Percentiles rank a stretch among this genome's conserved stretches.
phyloP scores from a whole-genome alignment of 2,113 vertebrate species.

The Thinocorus orbignyianus region DNA sequence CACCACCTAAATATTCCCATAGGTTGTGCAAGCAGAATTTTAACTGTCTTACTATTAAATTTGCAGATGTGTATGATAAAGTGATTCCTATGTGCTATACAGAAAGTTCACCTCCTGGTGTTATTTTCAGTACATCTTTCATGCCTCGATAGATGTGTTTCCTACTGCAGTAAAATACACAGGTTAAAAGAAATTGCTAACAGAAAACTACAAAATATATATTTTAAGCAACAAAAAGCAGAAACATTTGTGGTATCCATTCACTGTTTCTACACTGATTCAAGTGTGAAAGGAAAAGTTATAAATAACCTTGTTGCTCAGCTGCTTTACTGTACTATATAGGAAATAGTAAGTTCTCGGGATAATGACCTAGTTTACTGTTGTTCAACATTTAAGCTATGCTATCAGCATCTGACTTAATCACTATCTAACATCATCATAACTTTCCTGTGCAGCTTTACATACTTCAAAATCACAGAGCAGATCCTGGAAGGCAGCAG shows the following conservation, averaged over 20 bases:
- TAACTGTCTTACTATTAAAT: not conserved
- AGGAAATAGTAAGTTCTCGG: not conserved
- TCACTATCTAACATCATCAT: not conserved
- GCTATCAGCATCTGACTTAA: not conserved
- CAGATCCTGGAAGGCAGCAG: conserved; percentile 95
- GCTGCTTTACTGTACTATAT: not conserved
- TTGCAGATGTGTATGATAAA: not conserved
- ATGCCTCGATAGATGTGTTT: not conserved
- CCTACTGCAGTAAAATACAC: not conserved
- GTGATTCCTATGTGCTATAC: not conserved
- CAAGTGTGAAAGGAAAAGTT: not conserved
- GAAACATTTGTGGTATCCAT: not conserved
- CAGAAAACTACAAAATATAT: not conserved
- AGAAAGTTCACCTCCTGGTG: not conserved
- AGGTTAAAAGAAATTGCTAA: not conserved
- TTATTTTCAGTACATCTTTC: not conserved
- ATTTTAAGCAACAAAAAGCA: not conserved
- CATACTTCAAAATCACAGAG: conserved; percentile 97
- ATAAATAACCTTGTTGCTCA: not conserved
- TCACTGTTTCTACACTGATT: not conserved
- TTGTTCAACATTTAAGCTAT: not conserved
- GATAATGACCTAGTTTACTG: not conserved
- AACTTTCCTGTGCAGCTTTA: not conserved
- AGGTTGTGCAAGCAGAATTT: not conserved
- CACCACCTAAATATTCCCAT: not conserved